Conservation (phyloP, 2,888 invertebrate species). For the Aporophyla lueneburgensis region DNA sequence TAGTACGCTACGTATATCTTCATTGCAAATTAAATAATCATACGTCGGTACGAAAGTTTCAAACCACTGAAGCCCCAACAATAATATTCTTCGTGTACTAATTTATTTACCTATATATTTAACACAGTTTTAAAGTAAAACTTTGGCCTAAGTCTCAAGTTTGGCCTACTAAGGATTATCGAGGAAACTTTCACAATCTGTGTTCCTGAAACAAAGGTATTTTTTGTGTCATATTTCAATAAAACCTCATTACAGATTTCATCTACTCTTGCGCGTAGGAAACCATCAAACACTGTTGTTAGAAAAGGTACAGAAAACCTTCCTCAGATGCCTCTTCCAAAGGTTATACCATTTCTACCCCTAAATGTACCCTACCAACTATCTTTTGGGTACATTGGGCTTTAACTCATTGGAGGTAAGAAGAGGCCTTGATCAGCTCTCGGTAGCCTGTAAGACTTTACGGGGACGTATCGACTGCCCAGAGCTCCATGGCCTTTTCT, state of each 20-base stretch:
- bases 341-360: no score
- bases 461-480: no score
- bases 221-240: conserved; percentile 9
- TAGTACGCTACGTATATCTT: not conserved
- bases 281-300: no score
- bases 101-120: conserved; percentile 3
- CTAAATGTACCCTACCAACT: no score
- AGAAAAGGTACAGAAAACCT: no score
- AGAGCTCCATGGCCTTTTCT: no score
- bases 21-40: not conserved
- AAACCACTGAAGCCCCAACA: not conserved
- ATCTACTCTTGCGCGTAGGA: not conserved
- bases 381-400: no score
- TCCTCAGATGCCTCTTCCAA: no score
- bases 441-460: no score
- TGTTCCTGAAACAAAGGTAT: not conserved
- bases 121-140: not conserved
- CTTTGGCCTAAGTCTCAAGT: not conserved
- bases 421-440: no score
- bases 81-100: not conserved
- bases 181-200: not conserved
- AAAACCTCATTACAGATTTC: not conserved
- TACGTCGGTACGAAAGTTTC: not conserved
- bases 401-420: no score
- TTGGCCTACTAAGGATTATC: not conserved